A percentile compares a stretch with the other conserved stretches of the same genome.
These are phyloP conservation scores for Hystrix cristata DNA, from an alignment of 2,113 vertebrate species.

Conservation along the genomic window DNA sequence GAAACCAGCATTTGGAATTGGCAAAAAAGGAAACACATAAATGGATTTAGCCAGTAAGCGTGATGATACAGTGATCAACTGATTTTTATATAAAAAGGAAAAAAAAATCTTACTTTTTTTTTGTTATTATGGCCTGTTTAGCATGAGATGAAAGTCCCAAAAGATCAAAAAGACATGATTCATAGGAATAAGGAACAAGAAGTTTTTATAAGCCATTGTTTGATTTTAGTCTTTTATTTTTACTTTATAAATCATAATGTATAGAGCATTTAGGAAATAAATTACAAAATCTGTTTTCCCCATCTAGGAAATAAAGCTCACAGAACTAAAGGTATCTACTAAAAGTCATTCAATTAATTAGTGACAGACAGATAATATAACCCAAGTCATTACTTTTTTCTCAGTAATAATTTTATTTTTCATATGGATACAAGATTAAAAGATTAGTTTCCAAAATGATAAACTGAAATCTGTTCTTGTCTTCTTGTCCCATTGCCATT, in stretches of 20 bases:
- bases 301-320: conserved; percentile 22
- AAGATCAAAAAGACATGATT: not conserved
- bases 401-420: conserved; percentile 36
- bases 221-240: not conserved
- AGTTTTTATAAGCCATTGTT: conserved; percentile 14
- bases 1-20: conserved; percentile 25
- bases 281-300: not conserved
- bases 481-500: not conserved
- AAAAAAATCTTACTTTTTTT: not conserved
- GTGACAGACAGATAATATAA: not conserved
- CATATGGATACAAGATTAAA: conserved; percentile 2
- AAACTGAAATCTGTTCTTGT: not conserved
- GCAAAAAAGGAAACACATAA: not conserved
- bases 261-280: not conserved
- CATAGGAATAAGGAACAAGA: conserved; percentile 8
- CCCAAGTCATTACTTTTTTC: not conserved
- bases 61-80: not conserved
- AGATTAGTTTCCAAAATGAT: not conserved
- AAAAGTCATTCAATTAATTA: not conserved
- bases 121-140: not conserved
- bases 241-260: not conserved
- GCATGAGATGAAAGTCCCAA: not conserved
- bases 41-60: not conserved
- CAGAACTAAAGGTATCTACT: conserved; percentile 26
- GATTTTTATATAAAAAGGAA: not conserved